These are phyloP conservation scores for Cydia strobilella DNA, from an alignment of 1,140 invertebrate species.

Conservation along the genomic window DNA sequence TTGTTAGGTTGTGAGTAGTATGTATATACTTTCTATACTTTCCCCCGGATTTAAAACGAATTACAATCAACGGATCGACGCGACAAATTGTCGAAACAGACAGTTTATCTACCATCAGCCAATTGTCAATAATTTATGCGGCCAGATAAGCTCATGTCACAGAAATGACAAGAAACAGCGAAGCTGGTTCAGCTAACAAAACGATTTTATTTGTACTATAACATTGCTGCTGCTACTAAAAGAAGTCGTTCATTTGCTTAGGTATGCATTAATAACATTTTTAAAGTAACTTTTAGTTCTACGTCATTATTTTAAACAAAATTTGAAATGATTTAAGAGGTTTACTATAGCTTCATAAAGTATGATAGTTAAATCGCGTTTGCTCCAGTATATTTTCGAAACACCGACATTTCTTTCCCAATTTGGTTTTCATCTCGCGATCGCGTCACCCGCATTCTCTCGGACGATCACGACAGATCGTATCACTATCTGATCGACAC, in stretches of 20 bases:
- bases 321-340: background rate
- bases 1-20: no score
- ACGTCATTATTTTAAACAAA: background rate
- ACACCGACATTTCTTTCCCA: slow-evolving; percentile 7
- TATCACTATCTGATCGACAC: slow-evolving; percentile 27
- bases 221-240: background rate
- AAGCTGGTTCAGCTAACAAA: slow-evolving; percentile 2
- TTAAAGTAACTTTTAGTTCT: background rate
- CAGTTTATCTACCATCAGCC: slow-evolving; percentile 31
- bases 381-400: background rate
- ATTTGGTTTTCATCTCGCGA: background rate
- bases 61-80: slow-evolving; percentile 31
- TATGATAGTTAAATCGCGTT: no score
- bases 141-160: slow-evolving; percentile 25
- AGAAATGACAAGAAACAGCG: slow-evolving; percentile 5
- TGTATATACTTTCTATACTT: background rate
- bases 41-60: slow-evolving; percentile 29
- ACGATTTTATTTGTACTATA: slow-evolving; percentile 12
- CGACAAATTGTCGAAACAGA: slow-evolving; percentile 33
- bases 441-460: slow-evolving; percentile 23
- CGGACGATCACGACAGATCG: slow-evolving; percentile 27
- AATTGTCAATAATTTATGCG: slow-evolving; percentile 34
- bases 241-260: background rate
- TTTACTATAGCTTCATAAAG: no score
- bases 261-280: background rate